Evolutionary conservation across 2,797 vertebrate genomes (phyloP).

Genomic region (Oreortyx pictus): DNA sequence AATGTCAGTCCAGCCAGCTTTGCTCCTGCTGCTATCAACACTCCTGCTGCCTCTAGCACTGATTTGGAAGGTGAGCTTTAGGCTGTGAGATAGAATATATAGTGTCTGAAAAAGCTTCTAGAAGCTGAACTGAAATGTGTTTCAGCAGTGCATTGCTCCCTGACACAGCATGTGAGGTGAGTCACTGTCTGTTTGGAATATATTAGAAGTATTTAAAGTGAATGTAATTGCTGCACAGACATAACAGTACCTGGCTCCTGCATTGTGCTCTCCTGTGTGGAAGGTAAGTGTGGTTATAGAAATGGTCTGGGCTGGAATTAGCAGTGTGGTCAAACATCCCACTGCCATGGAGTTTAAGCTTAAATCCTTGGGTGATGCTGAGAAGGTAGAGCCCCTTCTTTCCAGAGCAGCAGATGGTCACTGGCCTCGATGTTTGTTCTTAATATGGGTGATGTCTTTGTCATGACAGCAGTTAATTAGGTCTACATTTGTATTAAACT

Average conservation of each 20-base stretch:
- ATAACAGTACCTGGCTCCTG: rapidly evolving
- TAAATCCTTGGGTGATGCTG: neutral
- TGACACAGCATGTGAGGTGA: neutral
- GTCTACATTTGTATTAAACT: neutral
- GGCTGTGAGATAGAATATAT: neutral
- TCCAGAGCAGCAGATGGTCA: neutral
- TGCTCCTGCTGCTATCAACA: neutral
- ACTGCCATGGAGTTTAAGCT: neutral
- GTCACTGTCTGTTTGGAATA: neutral
- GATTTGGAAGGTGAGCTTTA: slow-evolving; percentile 73
- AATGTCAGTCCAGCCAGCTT: neutral
- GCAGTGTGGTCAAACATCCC: too few relatives aligned
- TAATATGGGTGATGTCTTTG: neutral
- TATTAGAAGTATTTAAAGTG: neutral
- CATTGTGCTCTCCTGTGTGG: neutral
- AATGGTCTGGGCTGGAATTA: neutral
- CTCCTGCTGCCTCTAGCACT: slow-evolving; percentile 28
- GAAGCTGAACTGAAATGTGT: neutral
- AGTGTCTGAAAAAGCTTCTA: neutral
- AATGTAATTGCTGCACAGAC: neutral
- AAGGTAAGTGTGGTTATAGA: neutral
- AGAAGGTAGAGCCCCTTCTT: neutral
- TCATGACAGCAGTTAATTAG: neutral
- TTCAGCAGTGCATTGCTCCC: neutral
- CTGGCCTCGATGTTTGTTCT: neutral